Evolutionary conservation across 2,113 vertebrate genomes (phyloP), one percentile per base, ranked within the genome.

Genomic region (Solea solea): DNA sequence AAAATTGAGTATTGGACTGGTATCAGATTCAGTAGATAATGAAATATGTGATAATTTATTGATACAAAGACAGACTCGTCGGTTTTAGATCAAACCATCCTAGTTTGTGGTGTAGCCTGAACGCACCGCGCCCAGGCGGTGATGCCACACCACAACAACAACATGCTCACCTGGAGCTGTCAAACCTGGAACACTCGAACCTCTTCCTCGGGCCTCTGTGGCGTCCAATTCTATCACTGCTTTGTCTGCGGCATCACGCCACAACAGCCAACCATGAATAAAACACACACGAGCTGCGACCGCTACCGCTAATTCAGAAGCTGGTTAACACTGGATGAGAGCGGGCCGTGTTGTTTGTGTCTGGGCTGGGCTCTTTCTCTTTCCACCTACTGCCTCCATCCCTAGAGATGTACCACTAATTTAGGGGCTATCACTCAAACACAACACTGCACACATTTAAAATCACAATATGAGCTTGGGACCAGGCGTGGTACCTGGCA

Each of bases 131-230:
- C 74, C 82, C 76, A 54, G 14, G 57, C 59, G 68, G 73, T 40
- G 65, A 28, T 2, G 13, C 57, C 61, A 41, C 52, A 81, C 71
- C 80, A 82, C 25, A 76, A 83, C 79, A 85, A 85, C 57, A 51
- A 76, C 34, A 34, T 34, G 45, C 80, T 62, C 73, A 82, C 74
- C 82, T 59, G 9, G 4, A 81, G 69, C 84, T 78, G 79, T 86
- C 84, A 86, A 34, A 34, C 3, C 5, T 34, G 9, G 4, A 81
- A 66, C 86, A 76, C 76, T 85, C 84, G 85, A 1, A 55, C n/a
- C 41, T 46, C 63, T 15, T 21, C 56, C 59, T 40, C 62, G 7
- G 9, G 56, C 39, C n/a, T 10, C 39, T 57, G 5, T 9, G 28
- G 40, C 16, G 3, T 41, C n/a, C 13, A 53, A 11, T 5, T 25